Evolutionary conservation across 2,888 invertebrate species (phyloP).

Genomic region (Frankliniella fusca): DNA sequence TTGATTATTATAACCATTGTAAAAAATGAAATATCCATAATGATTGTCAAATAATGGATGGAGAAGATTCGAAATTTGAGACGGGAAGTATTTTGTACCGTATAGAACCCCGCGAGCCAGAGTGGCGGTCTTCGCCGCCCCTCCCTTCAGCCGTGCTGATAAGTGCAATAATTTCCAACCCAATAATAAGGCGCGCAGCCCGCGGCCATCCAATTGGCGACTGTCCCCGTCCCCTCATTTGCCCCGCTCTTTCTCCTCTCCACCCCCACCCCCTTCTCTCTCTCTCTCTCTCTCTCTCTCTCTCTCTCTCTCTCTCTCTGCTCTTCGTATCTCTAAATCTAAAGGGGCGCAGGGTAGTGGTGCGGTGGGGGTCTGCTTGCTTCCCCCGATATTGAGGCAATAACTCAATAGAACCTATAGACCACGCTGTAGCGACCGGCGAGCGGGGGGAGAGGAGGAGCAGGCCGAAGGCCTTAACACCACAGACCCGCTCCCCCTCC

Average conservation of each 20-base stretch:
- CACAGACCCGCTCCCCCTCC: too few species aligned
- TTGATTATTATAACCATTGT: too few species aligned
- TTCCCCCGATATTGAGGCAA: conserved; percentile 13
- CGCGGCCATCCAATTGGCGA: too few species aligned
- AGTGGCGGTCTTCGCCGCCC: background rate
- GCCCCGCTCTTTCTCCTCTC: background rate
- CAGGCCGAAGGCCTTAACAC: background rate
- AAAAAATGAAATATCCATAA: too few species aligned
- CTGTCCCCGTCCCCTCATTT: background rate
- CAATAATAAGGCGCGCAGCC: background rate
- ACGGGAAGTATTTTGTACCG: background rate
- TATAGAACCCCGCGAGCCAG: background rate
- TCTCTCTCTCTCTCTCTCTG: background rate
- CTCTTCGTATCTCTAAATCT: conserved; percentile 16
- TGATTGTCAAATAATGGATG: too few species aligned
- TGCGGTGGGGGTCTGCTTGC: background rate
- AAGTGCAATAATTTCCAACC: conserved; percentile 25
- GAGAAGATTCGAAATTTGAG: too few species aligned
- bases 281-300: background rate
- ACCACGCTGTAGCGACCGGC: background rate
- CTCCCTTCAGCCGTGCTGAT: background rate
- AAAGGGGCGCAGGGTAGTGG: background rate
- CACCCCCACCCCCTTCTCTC: background rate
- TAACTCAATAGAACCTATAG: conserved; percentile 25
- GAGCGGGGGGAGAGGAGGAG: background rate